Conservation (phyloP, 2,797 vertebrate species). For the Lepilemur ruficaudatus region DNA sequence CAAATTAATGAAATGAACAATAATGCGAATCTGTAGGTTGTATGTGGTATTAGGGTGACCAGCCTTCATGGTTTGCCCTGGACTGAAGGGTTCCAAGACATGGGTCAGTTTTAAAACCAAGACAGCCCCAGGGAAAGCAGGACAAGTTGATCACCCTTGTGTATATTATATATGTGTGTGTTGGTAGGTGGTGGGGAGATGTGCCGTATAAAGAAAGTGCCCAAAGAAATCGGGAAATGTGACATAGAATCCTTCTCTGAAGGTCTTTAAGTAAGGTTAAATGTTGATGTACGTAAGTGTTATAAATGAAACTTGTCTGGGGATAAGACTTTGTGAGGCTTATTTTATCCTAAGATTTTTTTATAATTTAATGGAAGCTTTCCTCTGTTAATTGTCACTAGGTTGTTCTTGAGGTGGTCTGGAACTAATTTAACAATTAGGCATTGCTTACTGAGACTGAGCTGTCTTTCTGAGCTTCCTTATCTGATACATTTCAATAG, state of each 20-base stretch:
- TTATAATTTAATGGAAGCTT: not conserved
- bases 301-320: not conserved
- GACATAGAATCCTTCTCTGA: not conserved
- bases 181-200: not conserved
- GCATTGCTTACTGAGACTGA: not conserved
- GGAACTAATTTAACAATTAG: not conserved
- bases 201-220: not conserved
- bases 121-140: not conserved
- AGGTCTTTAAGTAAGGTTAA: not conserved
- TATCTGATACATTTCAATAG: not conserved
- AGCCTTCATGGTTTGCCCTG: not conserved
- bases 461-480: not conserved
- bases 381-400: not conserved
- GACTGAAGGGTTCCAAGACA: not conserved
- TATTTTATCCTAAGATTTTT: conserved; percentile 1
- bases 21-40: not conserved
- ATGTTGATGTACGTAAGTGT: not conserved
- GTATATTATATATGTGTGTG: not conserved
- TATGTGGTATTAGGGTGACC: not conserved
- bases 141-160: not conserved
- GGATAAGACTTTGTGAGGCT: not conserved
- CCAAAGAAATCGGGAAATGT: not conserved
- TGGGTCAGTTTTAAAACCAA: not conserved
- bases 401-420: not conserved
- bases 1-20: not conserved